Evolutionary conservation across 2,113 vertebrate genomes (phyloP).

Genomic region (Alouatta palliata): DNA sequence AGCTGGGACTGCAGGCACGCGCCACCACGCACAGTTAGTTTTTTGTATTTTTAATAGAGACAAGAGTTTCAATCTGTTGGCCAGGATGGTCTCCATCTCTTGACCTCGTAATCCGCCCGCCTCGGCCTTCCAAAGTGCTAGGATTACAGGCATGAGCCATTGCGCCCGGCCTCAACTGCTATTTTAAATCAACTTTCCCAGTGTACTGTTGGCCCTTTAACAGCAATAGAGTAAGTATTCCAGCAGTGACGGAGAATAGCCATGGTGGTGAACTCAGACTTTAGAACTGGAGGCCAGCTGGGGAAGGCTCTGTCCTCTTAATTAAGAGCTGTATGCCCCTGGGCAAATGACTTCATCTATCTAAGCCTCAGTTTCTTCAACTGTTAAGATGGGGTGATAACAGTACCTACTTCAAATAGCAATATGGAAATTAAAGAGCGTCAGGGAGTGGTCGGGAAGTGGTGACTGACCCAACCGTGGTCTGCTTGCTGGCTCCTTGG

Average conservation of each 20-base stretch:
- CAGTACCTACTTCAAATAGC: constrained; percentile 43
- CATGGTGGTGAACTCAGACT: not conserved
- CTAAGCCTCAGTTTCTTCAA: constrained; percentile 6
- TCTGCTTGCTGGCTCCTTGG: not conserved
- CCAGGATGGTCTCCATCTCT: too few species aligned
- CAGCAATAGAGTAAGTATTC: not conserved
- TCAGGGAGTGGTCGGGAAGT: not conserved
- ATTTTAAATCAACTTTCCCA: not conserved
- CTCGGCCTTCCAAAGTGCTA: too few species aligned
- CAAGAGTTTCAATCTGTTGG: too few species aligned
- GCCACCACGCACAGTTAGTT: too few species aligned
- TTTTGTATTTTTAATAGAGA: too few species aligned
- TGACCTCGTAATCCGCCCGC: not conserved
- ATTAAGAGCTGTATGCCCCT: not conserved
- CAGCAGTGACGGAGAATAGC: not conserved
- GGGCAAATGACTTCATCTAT: constrained; percentile 29
- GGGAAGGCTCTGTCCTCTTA: not conserved
- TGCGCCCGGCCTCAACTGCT: not conserved
- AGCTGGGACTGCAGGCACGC: not conserved
- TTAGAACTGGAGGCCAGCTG: not conserved
- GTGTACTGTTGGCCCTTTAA: not conserved
- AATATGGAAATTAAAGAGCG: not conserved
- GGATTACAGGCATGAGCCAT: not conserved
- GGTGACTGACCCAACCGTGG: not conserved
- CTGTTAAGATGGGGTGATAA: constrained; percentile 25